Base-by-base conservation (phyloP, 2,888 invertebrate genomes). In the Rhorus exstirpatorius region DNA sequence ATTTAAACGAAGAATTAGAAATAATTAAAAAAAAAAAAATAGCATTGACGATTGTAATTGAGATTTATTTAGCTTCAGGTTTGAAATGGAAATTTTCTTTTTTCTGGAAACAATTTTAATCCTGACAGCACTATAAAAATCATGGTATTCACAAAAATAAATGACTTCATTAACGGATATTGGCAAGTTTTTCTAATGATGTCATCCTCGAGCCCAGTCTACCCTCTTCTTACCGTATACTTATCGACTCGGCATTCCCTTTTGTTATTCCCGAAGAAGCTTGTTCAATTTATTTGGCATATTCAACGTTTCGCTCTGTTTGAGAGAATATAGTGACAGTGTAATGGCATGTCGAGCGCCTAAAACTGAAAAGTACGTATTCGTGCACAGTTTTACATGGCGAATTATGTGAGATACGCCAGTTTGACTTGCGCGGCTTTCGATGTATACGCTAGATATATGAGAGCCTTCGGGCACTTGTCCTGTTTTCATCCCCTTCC, bases 401-500 rank as follows among this genome's bases (percentile, higher is more conserved):
- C 1, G 4, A 38, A 38, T 38, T 8, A 1, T 8, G 38, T 38
- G 38, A 38, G 7, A 8, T 38, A 38, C 10, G 38, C 38, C 1
- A 8, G 3, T 38, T 38, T 38, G 4, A 38, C 38, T 38, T 38
- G 4, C 38, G 8, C 38, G 8, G 10, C 38, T 4, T 1, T 38
- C 10, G 38, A 4, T 38, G 38, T 38, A 38, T 38, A 8, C 1
- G 38, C 8, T 38, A 38, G 3, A 38, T 3, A 38, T 3, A 38
- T 8, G 53, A 53, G 21, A 21, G 10, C 63, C 21, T 44, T 61
- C 6, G 44, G n/a, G n/a, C 44, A 8, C 26, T 49, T 8, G 10
- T 65, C 31, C n/a, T 17, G 4, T 21, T 44, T 26, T 26, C 38
- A 26, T 51, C 19, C n/a, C n/a, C 60, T 53, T 38, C 79, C 41